Conservation (phyloP, 2,113 vertebrate genomes). For the Athene cunicularia region DNA sequence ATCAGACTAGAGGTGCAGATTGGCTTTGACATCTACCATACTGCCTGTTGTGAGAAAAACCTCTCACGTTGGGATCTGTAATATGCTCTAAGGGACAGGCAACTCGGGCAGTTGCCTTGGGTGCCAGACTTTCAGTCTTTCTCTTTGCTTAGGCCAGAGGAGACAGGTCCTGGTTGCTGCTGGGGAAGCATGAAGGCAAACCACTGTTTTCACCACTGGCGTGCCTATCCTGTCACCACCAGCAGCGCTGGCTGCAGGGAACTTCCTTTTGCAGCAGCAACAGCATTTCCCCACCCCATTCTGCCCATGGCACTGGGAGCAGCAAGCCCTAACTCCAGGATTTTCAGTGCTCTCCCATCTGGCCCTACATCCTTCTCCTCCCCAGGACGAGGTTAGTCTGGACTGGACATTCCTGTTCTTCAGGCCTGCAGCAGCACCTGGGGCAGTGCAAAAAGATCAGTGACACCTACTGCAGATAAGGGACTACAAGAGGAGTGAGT, state of each 20-base stretch:
- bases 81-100: not conserved
- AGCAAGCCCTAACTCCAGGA: not conserved
- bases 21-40: not conserved
- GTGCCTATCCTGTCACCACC: not conserved
- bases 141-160: not conserved
- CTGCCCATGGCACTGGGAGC: not conserved
- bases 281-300: not conserved
- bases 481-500: not conserved
- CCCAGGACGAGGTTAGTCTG: not conserved
- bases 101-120: fast-evolving
- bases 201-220: not conserved
- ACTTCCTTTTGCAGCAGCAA: not conserved
- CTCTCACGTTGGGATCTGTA: fast-evolving
- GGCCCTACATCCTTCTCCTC: not conserved
- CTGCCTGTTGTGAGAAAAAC: not conserved
- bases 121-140: not conserved
- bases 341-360: not conserved
- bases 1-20: not conserved
- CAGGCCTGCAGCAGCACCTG: not conserved
- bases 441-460: not conserved
- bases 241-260: not conserved
- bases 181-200: fast-evolving
- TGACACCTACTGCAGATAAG: not conserved
- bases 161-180: not conserved
- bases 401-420: not conserved